Conservation (phyloP, 2,888 invertebrate genomes). For the Eilema griseolum region DNA sequence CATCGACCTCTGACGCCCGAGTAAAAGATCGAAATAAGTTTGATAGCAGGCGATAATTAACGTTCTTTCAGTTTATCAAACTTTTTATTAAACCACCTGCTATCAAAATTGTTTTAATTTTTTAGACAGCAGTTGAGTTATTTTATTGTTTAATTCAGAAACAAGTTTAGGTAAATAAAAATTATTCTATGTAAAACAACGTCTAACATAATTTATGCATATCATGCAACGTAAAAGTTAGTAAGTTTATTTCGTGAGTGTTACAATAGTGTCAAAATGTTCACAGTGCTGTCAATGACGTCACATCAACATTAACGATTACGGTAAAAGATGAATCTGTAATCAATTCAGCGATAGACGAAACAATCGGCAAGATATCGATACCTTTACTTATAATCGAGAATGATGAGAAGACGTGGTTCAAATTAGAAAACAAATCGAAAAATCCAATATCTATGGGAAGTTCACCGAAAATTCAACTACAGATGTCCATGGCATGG, state of each 20-base stretch:
- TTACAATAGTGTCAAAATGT: slow-evolving; percentile 15
- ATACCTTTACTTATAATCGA: slow-evolving; percentile 76
- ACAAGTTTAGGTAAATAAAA: too few species aligned
- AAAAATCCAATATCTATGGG: slow-evolving; percentile 72
- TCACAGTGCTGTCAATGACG: slow-evolving; percentile 74
- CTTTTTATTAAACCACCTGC: too few species aligned
- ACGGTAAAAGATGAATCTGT: slow-evolving; percentile 77
- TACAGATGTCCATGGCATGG: slow-evolving; percentile 81
- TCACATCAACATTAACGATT: slow-evolving; percentile 78
- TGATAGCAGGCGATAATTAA: too few species aligned
- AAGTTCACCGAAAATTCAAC: slow-evolving; percentile 74
- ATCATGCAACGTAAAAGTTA: not conserved
- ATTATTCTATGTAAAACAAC: not conserved
- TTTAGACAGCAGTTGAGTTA: too few species aligned
- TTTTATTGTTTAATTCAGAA: too few species aligned
- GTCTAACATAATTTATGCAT: not conserved
- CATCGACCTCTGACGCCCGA: too few species aligned
- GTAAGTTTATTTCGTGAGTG: too few species aligned
- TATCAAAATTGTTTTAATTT: too few species aligned
- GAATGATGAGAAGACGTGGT: slow-evolving; percentile 80
- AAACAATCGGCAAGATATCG: slow-evolving; percentile 75
- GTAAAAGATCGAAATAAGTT: too few species aligned
- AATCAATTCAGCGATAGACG: slow-evolving; percentile 61
- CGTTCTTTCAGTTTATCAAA: too few species aligned
- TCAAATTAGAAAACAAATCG: slow-evolving; percentile 74